Percentiles rank a stretch among this genome's conserved stretches.
phyloP scores from a whole-genome alignment of 2,113 vertebrate genomes.

The Hymenochirus boettgeri region DNA sequence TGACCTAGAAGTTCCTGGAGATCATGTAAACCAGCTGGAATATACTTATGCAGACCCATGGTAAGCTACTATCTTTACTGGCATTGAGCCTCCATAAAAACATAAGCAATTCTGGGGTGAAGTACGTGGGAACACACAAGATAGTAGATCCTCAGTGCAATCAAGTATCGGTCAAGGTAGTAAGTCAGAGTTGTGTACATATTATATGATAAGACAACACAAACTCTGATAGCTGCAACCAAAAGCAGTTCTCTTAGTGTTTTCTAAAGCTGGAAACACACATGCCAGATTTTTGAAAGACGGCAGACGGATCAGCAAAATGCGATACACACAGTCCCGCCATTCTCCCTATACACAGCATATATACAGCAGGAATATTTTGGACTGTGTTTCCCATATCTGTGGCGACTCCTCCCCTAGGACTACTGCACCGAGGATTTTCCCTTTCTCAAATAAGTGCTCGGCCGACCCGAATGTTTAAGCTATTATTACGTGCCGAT shows the following conservation, averaged over 20 bases:
- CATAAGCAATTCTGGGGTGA: constrained; percentile 75
- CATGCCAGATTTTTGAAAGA: no score
- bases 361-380: no score
- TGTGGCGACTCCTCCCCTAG: no score
- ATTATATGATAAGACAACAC: constrained; percentile 33
- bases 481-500: no score
- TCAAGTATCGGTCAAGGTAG: constrained; percentile 60
- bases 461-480: no score
- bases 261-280: no score
- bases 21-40: constrained; percentile 10
- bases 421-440: no score
- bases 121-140: constrained; percentile 84
- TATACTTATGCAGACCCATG: constrained; percentile 4
- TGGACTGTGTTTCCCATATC: no score
- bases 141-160: constrained; percentile 69
- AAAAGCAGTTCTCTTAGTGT: constrained; percentile 12
- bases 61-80: constrained; percentile 87
- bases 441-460: no score
- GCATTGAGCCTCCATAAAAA: constrained; percentile 71
- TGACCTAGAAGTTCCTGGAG: background rate
- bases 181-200: constrained; percentile 55
- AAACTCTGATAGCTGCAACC: constrained; percentile 27
- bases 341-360: no score
- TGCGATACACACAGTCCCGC: no score
- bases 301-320: no score